A percentile compares a stretch with the other conserved stretches of the same genome.
phyloP scores from a whole-genome alignment of 2,888 invertebrate genomes.

The Cremastobaeus sp. region DNA sequence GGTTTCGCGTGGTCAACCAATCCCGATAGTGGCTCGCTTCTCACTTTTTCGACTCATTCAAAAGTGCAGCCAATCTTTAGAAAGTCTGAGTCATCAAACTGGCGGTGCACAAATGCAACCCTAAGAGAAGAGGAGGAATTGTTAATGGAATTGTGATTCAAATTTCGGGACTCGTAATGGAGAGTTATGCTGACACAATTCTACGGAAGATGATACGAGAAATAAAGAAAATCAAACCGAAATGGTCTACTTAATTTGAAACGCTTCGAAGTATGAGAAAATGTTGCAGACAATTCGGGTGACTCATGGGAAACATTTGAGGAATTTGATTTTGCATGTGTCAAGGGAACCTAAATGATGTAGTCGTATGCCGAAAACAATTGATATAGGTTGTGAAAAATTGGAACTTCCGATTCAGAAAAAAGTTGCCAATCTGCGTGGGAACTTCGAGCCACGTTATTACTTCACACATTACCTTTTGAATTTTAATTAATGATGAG shows the following conservation, averaged over 20 bases:
- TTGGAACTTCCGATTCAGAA: background rate
- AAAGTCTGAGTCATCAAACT: slow-evolving; percentile 31
- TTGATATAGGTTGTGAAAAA: background rate
- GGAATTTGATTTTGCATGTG: slow-evolving; percentile 12
- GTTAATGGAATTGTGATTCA: slow-evolving; percentile 27
- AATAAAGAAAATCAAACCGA: slow-evolving; percentile 1
- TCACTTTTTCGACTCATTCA: slow-evolving; percentile 13
- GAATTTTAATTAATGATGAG: too few relatives aligned
- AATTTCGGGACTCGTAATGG: slow-evolving; percentile 3
- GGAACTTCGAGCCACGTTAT: too few relatives aligned
- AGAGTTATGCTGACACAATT: slow-evolving; percentile 5
- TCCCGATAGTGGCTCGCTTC: background rate
- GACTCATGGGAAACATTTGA: slow-evolving; percentile 8
- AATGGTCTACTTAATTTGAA: slow-evolving; percentile 7
- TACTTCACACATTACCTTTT: too few relatives aligned
- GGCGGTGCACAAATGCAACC: slow-evolving; percentile 14
- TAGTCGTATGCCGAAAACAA: background rate
- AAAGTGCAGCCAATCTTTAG: slow-evolving; percentile 25
- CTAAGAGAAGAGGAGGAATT: slow-evolving; percentile 7
- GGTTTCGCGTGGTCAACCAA: slow-evolving; percentile 8
- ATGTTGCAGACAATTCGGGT: background rate
- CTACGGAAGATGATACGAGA: background rate
- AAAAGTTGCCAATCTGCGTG: too few relatives aligned
- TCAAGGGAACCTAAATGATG: background rate
- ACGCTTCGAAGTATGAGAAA: slow-evolving; percentile 7